phyloP scores from a whole-genome alignment of 2,113 vertebrate genomes.

The Oryzias celebensis region DNA sequence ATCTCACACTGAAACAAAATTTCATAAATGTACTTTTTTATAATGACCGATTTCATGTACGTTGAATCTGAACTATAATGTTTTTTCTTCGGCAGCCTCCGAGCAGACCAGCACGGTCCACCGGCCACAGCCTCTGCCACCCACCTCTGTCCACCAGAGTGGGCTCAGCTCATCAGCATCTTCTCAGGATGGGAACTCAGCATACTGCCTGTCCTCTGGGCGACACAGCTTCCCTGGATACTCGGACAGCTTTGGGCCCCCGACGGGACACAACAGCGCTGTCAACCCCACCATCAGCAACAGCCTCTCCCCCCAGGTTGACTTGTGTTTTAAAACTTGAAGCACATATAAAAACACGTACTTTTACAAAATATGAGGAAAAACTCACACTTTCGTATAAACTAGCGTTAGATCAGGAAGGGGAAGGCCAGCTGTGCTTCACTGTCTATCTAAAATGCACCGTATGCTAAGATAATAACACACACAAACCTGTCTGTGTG shows the following conservation, averaged over 20 bases:
- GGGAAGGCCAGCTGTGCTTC: conserved; percentile 9
- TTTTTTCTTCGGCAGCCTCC: conserved; percentile 73
- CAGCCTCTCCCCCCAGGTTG: conserved; percentile 98
- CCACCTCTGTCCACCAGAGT: conserved; percentile 95
- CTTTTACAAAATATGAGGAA: background rate
- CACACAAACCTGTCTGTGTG: conserved; percentile 11
- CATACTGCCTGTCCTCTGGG: conserved; percentile 93
- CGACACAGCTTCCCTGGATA: conserved; percentile 97
- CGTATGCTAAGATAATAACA: conserved; percentile 37
- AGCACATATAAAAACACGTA: no score
- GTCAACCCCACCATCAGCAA: conserved; percentile 97
- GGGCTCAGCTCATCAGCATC: conserved; percentile 81
- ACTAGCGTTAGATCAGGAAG: conserved; percentile 3
- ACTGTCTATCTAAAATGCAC: conserved; percentile 6
- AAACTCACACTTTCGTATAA: background rate
- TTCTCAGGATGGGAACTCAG: conserved; percentile 88
- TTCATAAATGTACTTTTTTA: background rate
- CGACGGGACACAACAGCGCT: conserved; percentile 86
- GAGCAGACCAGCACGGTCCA: conserved; percentile 95
- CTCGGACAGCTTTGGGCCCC: conserved; percentile 93
- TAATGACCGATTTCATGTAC: no score
- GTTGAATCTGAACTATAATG: background rate
- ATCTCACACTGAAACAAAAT: background rate
- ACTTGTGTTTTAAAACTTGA: conserved; percentile 43
- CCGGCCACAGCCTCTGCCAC: conserved; percentile 95